Base-by-base conservation (phyloP, 2,113 vertebrate genomes). In the Odobenus rosmarus region DNA sequence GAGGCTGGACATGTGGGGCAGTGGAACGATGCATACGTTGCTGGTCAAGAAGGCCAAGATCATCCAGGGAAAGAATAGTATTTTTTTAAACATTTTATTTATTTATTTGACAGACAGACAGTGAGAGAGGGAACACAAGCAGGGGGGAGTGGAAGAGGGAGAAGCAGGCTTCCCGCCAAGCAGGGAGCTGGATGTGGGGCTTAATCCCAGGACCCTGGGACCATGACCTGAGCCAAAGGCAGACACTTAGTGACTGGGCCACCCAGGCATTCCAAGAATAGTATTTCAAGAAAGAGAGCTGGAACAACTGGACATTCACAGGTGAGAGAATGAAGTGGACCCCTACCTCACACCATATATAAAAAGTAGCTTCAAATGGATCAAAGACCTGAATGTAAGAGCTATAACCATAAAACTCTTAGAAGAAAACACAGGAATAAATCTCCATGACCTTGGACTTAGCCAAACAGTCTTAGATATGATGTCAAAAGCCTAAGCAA, bases 291-390 rank as follows among this genome's bases (percentile, higher is more conserved):
- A 61, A 18, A 13, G 0, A 26, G 7, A 13, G 39, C 42, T 15
- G 33, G 46, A 7, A 53, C 23, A 46, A 5, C 4, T 0, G 7
- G 39, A 19, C 0, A 8, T 64, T 4, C 11, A 7, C 26, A n/a
- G 7, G 19, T 3, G 5, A 46, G 49, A 33, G 67, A 53, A 12
- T 3, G 10, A 69, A 33, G 28, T 11, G 2, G 33, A 74, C 4
- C 36, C 53, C 31, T 28, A 23, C 31, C 26, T 91, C 42, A 57
- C n/a, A n/a, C 49, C 1, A 0, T 3, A 5, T 5, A 72, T 3
- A 57, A 46, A 74, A 28, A 7, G 28, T 31, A 91, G 64, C 31
- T 61, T 85, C 15, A 64, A 57, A 46, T 31, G 36, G 31, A 61
- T 13, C 39, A 49, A 49, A 80, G 49, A 7, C 33, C 28, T 16